Base-by-base conservation (phyloP, 64 coral and sea anemone species). In the Actinia tenebrosa region DNA sequence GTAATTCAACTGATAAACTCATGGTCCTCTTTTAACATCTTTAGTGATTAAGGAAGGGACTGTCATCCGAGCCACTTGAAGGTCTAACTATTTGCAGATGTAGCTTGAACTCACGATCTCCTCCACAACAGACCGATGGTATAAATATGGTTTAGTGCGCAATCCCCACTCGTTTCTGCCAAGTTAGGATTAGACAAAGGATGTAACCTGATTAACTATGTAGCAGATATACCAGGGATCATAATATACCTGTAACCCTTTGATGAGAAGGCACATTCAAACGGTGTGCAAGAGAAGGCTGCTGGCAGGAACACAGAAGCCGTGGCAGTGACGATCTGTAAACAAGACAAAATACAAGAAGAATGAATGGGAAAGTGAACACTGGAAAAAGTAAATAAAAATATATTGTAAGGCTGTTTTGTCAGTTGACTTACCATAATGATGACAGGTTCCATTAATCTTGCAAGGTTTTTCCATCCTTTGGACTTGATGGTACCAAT, bases 231-330 rank as follows among this genome's bases (percentile, higher is more conserved):
- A 58, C 13, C 56, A 58, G 56, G 68, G 9, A 16, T 23, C 45
- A 17, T 47, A 60, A n/a, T 23, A 10, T 89, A 96, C 94, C 94
- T 96, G 53, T 71, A 91, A 9, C 91, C 91, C n/a, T 88, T 77
- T n/a, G 68, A 52, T 53, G 84, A 80, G 46, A 87, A 80, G 13
- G 84, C 82, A 77, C 96, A 98, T 42, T 98, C 80, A 44, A 98
- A 99, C 25, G 84, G 82, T 1, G 93, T 95, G 77, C 97, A 99
- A 4, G 89, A 44, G 77, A 99, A 99, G 10, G 90, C 93, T 86
- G 97, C 90, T 66, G 97, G 97, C 19, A 99, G 90, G 84, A 99
- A 99, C 1, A 99, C 97, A 22, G 88, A 88, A 3, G 92, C 97
- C 47, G 97, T 99, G 7, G 93, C 93, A 16, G 91, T 92, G 19